Base-by-base conservation (phyloP, 2,797 vertebrate species). In the Pampus argenteus region DNA sequence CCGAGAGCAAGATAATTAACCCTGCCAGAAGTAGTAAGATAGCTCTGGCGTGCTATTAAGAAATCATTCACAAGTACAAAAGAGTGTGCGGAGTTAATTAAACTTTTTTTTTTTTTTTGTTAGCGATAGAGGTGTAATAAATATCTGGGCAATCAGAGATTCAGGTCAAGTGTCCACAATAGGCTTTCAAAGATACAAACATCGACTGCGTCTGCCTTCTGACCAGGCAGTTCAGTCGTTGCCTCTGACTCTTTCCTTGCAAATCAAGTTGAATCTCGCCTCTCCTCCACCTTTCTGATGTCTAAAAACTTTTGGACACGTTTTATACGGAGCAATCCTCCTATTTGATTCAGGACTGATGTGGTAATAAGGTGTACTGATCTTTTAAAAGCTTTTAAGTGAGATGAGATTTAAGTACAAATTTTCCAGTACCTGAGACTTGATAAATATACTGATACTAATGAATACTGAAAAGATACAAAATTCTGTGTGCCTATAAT, bases 1-100 rank as follows among this genome's bases (percentile, higher is more conserved):
- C 74, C 64, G 23, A 64, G 84, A 81, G 71, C 78, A 58, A 88
- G 74, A 71, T 74, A 88, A 83, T 90, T 90, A 87, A 88, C 81
- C 83, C 76, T 81, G 73, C 72, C 74, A 84, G 44, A 71, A 71
- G 67, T 80, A 71, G 68, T 61, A 52, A 75, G 84, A 88, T 86
- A 83, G 59, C 61, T 45, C 29, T 8, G 23, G 29, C 44, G 71
- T 2, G 14, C 56, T 58, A 57, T 68, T 61, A 40, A 76, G 50
- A 71, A 86, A 66, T 6, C 50, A 36, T 67, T 23, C 49, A 60
- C 38, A 67, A 82, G 34, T 55, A 66, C 44, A n/a, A 73, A 81
- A 65, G 56, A 81, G 44, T 64, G 26, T 55, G 17, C 42, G 36
- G 59, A 85, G 71, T 86, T 86, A 86, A 88, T 90, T 88, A 88